Percentiles rank a stretch among this genome's conserved stretches.
Evolutionary conservation across 1,140 invertebrate genomes (phyloP).

Genomic region (Drosophila seguyi): DNA sequence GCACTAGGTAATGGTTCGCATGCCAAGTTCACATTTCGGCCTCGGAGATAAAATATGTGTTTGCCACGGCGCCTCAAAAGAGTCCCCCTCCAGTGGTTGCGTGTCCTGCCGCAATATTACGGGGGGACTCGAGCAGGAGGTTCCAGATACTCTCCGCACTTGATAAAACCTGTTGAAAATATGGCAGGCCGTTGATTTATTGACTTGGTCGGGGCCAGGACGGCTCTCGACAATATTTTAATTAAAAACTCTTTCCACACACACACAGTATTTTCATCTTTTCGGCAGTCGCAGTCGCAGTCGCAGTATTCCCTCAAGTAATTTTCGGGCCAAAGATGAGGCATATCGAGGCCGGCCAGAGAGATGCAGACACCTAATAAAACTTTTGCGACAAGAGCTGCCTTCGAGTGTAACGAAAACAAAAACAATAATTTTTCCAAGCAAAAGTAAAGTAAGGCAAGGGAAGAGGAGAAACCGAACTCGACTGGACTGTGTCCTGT

Average conservation of each 20-base stretch:
- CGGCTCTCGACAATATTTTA: constrained; percentile 69
- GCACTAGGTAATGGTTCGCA: constrained; percentile 62
- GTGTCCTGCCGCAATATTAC: constrained; percentile 41
- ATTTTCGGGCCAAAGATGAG: constrained; percentile 65
- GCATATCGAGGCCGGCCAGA: constrained; percentile 61
- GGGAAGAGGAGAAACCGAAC: constrained; percentile 4
- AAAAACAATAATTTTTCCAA: constrained; percentile 80
- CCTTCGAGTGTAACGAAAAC: constrained; percentile 79
- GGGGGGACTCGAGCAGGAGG: background rate
- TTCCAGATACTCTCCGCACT: constrained; percentile 36
- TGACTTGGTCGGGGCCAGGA: constrained; percentile 35
- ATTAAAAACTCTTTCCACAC: constrained; percentile 69
- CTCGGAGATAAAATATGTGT: constrained; percentile 59
- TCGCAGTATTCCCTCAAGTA: constrained; percentile 62
- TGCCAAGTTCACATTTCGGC: constrained; percentile 54
- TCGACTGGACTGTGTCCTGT: constrained; percentile 10
- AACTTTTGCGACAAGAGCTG: constrained; percentile 78
- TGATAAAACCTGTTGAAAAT: constrained; percentile 78
- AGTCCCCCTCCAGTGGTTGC: constrained; percentile 24
- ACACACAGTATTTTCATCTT: constrained; percentile 10
- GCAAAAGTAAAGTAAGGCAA: constrained; percentile 23
- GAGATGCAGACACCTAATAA: constrained; percentile 82
- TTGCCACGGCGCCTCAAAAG: constrained; percentile 56
- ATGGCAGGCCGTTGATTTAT: constrained; percentile 67
- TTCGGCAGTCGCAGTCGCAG: constrained; percentile 27